Base-by-base conservation (phyloP, 2,888 invertebrate genomes). In the Campoplex nolae region DNA sequence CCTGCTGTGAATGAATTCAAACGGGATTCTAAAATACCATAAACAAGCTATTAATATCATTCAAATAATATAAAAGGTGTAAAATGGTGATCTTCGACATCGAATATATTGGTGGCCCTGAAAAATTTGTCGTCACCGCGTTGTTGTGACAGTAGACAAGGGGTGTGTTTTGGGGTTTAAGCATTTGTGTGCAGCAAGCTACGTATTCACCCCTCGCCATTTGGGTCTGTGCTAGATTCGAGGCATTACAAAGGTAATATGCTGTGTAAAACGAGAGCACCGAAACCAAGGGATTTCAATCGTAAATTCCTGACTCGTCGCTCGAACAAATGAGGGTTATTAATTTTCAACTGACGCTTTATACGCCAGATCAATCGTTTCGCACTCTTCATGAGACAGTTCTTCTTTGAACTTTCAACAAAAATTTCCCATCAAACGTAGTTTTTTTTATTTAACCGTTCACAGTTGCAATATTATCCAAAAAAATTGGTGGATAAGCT, bases 71-170 rank as follows among this genome's bases (percentile, higher is more conserved):
- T 91, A 89, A 91, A 86, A 88, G 76, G 76, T 83, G 79, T 82
- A 68, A 83, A 56, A 74, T 51, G 23, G 8, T 42, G n/a, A 65
- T 62, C 67, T 71, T 65, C 56, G 62, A 88, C 86, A 85, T 89
- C 88, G 89, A 88, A 89, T 58, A 78, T 82, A 71, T 84, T 86
- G 86, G 76, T 77, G 84, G 88, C 90, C 81, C 90, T 87, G 85
- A 74, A 76, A 81, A 89, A 89, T 88, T 83, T 78, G 82, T 81
- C 91, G 90, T 88, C 88, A 86, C 35, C 23, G 48, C 42, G 76
- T 76, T 93, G 93, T 94, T 93, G 92, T 93, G 92, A 94, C 93
- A 93, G 88, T 89, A 90, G 91, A 92, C 89, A 73, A 91, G 91
- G 93, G 93, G 89, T 91, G 90, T 92, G 90, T 92, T 92, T 91